Evolutionary conservation across 2,888 invertebrate species (phyloP), one percentile per base, ranked within the genome.

Genomic region (Stenichneumon culpator): DNA sequence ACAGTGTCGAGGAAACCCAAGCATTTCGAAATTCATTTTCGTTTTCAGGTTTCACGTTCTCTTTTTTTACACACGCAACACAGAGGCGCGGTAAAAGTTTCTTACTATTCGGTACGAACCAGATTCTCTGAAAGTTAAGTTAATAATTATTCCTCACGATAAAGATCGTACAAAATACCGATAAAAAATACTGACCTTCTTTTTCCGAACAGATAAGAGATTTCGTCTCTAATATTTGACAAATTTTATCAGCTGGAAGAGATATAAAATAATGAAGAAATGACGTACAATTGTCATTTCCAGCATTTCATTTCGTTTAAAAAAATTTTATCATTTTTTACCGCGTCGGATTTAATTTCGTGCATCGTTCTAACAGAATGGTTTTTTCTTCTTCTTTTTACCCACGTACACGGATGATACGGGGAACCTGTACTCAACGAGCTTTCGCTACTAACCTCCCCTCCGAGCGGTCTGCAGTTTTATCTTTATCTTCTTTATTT

Each of bases 271-370:
- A 54, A 22, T 22, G 22, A 54, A n/a, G 5, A 50, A 54, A 9
- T 11, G 22, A 54, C 11, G 19, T 11, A 54, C 7, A 19, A 54
- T 22, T 11, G 22, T 54, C 54, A 54, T 22, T 22, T 54, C 11
- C 7, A 19, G 9, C 22, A 19, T 54, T 54, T 54, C n/a, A 19
- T 54, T 54, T 22, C 2, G 7, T 54, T 54, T 16, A 9, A 5
- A 16, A 16, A 6, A 14, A 11, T 50, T 54, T 54, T 22, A 19
- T 52, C 54, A 5, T 54, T 16, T 72, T 72, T n/a, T 11, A 3
- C 11, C 0, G 14, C 25, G 22, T 57, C 25, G 25, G 22, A 57
- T 60, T 47, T 57, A 74, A 74, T 74, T 74, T 47, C 25, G 32
- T 44, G 74, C 52, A 60, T 60, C 63, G 63, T 7, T 63, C 19